A percentile compares a stretch with the other conserved stretches of the same genome.
These are phyloP conservation scores for Harpagoxenus sublaevis DNA, from an alignment of 2,888 invertebrate species.

Conservation along the genomic window DNA sequence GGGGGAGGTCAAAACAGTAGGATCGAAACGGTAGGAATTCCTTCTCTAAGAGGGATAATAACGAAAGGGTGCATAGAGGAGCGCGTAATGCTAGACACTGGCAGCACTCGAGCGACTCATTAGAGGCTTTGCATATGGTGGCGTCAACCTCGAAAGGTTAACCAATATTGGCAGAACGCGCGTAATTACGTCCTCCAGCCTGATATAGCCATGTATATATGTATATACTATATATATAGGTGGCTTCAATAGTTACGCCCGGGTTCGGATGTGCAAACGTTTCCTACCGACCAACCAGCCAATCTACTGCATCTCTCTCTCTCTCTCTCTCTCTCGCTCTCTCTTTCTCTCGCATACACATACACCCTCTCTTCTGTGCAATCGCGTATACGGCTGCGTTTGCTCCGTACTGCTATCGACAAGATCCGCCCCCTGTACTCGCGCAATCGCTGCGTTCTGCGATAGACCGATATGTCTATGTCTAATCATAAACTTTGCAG, in stretches of 20 bases:
- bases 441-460: constrained; percentile 22
- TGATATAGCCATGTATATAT: constrained; percentile 72
- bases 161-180: constrained; percentile 86
- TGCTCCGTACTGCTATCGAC: constrained; percentile 62
- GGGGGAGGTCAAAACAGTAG: constrained; percentile 60
- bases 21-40: constrained; percentile 65
- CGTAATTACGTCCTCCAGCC: constrained; percentile 84
- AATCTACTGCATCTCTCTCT: constrained; percentile 58
- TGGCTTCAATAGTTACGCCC: constrained; percentile 79
- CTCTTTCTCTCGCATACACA: background rate
- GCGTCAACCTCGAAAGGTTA: constrained; percentile 86
- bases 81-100: constrained; percentile 79
- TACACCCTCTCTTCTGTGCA: constrained; percentile 26
- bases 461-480: constrained; percentile 23
- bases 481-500: constrained; percentile 21
- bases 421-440: constrained; percentile 66
- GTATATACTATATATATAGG: constrained; percentile 50
- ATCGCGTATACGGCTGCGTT: constrained; percentile 62
- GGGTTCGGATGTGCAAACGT: constrained; percentile 81
- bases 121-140: constrained; percentile 85
- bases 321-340: constrained; percentile 33
- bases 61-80: constrained; percentile 69
- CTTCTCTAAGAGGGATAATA: constrained; percentile 69
- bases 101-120: constrained; percentile 85
- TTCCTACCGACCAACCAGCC: constrained; percentile 74